Conservation (phyloP, 92 coral and sea anemone genomes). For the Meandrina meandrites region DNA sequence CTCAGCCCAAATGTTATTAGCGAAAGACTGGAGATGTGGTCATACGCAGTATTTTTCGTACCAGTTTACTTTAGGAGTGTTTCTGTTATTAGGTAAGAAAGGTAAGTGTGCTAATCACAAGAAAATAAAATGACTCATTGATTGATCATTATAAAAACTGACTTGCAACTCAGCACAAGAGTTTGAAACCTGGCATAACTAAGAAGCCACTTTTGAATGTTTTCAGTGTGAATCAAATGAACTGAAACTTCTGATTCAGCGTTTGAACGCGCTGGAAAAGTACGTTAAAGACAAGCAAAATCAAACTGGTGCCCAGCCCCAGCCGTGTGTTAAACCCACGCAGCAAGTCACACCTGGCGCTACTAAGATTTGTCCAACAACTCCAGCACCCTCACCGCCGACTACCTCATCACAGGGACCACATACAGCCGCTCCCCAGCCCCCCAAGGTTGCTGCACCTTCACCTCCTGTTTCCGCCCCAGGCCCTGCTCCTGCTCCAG, state of each 20-base stretch:
- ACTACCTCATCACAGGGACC: conserved; percentile 8
- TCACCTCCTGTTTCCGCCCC: neutral
- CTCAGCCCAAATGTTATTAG: neutral
- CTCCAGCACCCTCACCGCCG: neutral
- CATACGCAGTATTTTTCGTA: too few species aligned
- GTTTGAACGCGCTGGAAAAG: conserved; percentile 17
- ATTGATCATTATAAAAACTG: neutral
- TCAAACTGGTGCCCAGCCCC: neutral
- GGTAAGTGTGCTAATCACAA: neutral
- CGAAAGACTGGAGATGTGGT: neutral
- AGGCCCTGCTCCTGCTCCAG: conserved; percentile 13
- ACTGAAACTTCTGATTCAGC: conserved; percentile 34
- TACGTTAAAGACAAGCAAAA: conserved; percentile 38
- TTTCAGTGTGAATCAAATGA: conserved; percentile 43
- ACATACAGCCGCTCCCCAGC: neutral
- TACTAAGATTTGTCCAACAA: conserved; percentile 4
- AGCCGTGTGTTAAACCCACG: conserved; percentile 22
- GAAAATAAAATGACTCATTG: neutral
- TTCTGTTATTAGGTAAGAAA: neutral
- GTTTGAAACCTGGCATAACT: neutral
- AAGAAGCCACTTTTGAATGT: neutral
- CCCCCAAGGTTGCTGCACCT: neutral
- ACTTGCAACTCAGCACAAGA: neutral
- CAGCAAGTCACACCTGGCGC: neutral
- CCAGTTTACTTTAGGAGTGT: too few species aligned